Evolutionary conservation across 2,797 vertebrate genomes (phyloP).

Genomic region (Epinephelus malabaricus): DNA sequence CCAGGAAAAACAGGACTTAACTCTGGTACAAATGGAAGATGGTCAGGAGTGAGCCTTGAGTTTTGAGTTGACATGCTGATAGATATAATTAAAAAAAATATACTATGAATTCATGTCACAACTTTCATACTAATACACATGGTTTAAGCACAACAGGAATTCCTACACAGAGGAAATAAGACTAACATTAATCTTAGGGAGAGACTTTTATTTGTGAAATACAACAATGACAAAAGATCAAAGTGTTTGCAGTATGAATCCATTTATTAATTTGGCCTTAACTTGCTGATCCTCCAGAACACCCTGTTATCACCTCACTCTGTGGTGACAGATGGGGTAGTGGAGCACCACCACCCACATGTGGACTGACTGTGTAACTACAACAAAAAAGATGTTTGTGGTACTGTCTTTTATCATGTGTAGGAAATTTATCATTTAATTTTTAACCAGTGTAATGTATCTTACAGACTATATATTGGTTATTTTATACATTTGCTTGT

Average conservation of each 20-base stretch:
- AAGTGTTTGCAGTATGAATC: neutral
- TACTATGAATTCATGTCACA: too few species aligned
- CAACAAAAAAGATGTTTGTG: constrained; percentile 22
- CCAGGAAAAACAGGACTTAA: neutral
- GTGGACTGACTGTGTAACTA: constrained; percentile 42
- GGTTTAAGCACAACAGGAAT: constrained; percentile 4
- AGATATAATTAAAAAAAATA: neutral
- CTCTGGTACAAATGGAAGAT: neutral
- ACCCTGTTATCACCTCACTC: too few species aligned
- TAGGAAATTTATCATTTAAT: constrained; percentile 26
- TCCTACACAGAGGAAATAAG: neutral
- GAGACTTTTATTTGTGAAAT: constrained; percentile 8
- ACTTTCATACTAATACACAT: neutral
- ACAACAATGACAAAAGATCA: too few species aligned
- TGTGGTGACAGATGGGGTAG: neutral
- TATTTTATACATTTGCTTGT: constrained; percentile 50
- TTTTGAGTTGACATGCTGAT: neutral
- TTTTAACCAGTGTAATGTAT: constrained; percentile 55
- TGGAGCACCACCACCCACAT: constrained; percentile 26
- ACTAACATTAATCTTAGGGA: neutral
- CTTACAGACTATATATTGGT: constrained; percentile 47
- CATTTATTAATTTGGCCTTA: neutral
- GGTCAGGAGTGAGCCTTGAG: neutral
- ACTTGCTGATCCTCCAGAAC: constrained; percentile 6
- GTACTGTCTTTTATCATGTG: constrained; percentile 3